phyloP scores from a whole-genome alignment of 2,888 invertebrate species.

The Polymixis flavicincta region DNA sequence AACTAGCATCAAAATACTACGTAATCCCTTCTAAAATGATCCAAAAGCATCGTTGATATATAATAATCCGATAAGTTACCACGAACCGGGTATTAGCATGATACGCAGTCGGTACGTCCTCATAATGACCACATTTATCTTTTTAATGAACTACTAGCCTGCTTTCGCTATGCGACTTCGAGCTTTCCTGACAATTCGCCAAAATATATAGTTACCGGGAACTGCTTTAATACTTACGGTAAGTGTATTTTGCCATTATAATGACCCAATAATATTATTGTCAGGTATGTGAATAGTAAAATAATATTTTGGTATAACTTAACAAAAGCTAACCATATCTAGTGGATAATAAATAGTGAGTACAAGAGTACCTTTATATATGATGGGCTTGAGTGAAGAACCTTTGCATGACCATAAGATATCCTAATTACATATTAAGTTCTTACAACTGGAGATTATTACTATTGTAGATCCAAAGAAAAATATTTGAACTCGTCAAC shows the following conservation, averaged over 20 bases:
- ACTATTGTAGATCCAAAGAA: constrained; percentile 42
- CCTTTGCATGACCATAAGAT: constrained; percentile 17
- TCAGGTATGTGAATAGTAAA: background rate
- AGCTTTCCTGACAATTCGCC: constrained; percentile 75
- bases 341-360: background rate
- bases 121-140: constrained; percentile 88
- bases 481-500: constrained; percentile 62
- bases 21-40: constrained; percentile 30
- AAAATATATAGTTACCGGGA: constrained; percentile 78
- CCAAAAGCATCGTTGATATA: constrained; percentile 53
- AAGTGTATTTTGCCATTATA: constrained; percentile 81
- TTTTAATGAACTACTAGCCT: constrained; percentile 87
- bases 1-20: constrained; percentile 4
- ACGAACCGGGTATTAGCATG: constrained; percentile 74
- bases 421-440: constrained; percentile 43
- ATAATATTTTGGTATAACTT: constrained; percentile 19
- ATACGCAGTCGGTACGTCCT: constrained; percentile 79
- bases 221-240: constrained; percentile 73
- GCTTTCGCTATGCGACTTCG: constrained; percentile 81
- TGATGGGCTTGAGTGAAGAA: constrained; percentile 6
- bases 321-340: background rate
- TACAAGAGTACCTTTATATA: background rate
- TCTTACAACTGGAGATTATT: constrained; percentile 40
- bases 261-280: constrained; percentile 63
- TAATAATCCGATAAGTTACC: constrained; percentile 71